Evolutionary conservation across 2,797 vertebrate genomes (phyloP).

Genomic region (Pipistrellus pygmaeus): DNA sequence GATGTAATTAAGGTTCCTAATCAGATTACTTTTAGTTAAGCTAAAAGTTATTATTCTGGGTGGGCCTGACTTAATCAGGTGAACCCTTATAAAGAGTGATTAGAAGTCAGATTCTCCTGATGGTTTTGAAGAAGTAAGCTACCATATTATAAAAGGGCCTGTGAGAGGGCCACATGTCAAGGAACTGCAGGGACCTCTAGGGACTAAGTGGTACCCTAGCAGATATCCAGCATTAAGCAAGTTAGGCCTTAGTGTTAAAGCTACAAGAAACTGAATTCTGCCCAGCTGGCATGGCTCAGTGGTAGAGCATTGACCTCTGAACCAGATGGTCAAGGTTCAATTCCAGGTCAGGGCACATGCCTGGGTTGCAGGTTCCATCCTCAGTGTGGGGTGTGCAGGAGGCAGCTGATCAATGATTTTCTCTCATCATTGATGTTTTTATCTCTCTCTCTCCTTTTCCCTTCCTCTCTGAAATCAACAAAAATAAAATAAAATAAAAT

Average conservation of each 20-base stretch:
- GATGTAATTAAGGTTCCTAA: slow-evolving; percentile 16
- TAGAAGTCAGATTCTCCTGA: neutral
- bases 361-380: no score
- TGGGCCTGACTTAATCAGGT: neutral
- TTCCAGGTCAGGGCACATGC: no score
- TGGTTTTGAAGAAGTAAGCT: slow-evolving; percentile 31
- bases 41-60: neutral
- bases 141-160: neutral
- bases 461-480: no score
- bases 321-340: no score
- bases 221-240: slow-evolving; percentile 7
- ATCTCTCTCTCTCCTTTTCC: no score
- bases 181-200: neutral
- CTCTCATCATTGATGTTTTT: no score
- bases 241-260: neutral
- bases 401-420: no score
- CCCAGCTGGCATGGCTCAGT: no score
- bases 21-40: slow-evolving; percentile 8
- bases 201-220: neutral
- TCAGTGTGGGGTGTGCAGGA: no score
- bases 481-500: no score
- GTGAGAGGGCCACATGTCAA: neutral
- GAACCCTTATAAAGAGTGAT: neutral
- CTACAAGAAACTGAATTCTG: neutral
- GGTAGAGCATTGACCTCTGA: no score